Evolutionary conservation across 2,113 vertebrate species (phyloP), one percentile per base, ranked within the genome.

Genomic region (Thamnaconus septentrionalis): DNA sequence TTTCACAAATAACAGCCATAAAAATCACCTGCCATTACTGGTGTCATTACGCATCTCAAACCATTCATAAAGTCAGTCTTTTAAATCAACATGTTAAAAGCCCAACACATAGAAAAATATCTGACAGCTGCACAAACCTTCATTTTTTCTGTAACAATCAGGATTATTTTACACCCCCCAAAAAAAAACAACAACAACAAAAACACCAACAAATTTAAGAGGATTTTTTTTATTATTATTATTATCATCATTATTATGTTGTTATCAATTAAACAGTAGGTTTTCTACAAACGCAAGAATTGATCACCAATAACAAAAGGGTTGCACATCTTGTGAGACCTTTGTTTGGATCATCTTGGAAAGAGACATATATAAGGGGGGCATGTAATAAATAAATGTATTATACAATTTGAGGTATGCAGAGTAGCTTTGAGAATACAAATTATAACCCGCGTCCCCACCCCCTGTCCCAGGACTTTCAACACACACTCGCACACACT

Each of bases 381-480:
- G 18, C 18, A 31, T 72, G 82, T 82, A 69, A 76, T 82, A 89
- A 87, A 86, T 83, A 76, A 85, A 79, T 82, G 78, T 85, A 83
- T 84, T 68, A 53, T 84, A 86, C 80, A 89, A 66, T 78, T 81
- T 87, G 88, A 91, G 90, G 88, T 90, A 90, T 89, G 88, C 83
- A 78, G 80, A 88, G 68, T 84, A 80, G 82, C 80, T 86, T 82
- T 58, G 61, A 75, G 77, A 81, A 69, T 83, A 87, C 76, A 86
- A 87, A 81, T 83, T 69, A 9, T 50, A 50, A 50, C 48, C 48
- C 77, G 69, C 59, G 56, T 63, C 65, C 40, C 53, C 59, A 62
- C 60, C 49, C 4, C 66, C 10, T 5, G 39, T 4, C 41, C 42
- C 10, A 8, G 66, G 73, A 69, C 64, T 62, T 31, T 55, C 73